Evolutionary conservation across 2,888 invertebrate species (phyloP), one percentile per base, ranked within the genome.

Genomic region (Troides helena): DNA sequence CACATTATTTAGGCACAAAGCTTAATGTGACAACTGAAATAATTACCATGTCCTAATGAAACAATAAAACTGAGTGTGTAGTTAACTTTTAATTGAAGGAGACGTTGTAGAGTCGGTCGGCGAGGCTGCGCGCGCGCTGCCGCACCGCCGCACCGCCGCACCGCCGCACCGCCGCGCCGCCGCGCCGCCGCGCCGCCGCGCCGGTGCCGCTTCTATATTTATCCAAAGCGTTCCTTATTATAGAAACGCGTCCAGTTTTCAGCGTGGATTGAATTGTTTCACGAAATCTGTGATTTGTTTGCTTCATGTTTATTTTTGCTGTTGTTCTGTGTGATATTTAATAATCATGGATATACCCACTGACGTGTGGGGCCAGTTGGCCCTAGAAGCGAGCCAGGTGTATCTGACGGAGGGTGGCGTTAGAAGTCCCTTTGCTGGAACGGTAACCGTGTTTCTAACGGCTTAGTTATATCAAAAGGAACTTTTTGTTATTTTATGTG

Each of bases 311-410:
- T 63, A 77, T 80, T 77, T 76, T 64, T 76, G 72, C 82, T 85
- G 82, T 74, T 72, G 76, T 75, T 75, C 74, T 72, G 80, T 81
- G 78, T 68, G 73, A 73, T 69, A 72, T 62, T 68, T 71, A 72
- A 30, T 30, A 30, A 74, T 74, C 68, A 95, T 95, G 95, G 95
- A 95, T 94, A 91, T 95, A 76, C 93, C 94, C 63, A 94, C 95
- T 68, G 96, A 97, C 93, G 96, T 98, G 81, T 97, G 97, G 97
- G 97, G 97, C 65, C 97, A 98, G 87, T 92, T 98, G 80, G 97
- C 97, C 72, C 93, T 97, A 71, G 97, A 98, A 89, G 96, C 97
- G 68, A 96, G 96, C 78, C 97, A 97, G 90, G 96, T 97, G 74
- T 97, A 97, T 88, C 93, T 97, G 75, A 95, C 95, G 58, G 97